phyloP scores from a whole-genome alignment of 37 sponge, comb jelly and placozoan species.

The Diacarnus erythraeanus region DNA sequence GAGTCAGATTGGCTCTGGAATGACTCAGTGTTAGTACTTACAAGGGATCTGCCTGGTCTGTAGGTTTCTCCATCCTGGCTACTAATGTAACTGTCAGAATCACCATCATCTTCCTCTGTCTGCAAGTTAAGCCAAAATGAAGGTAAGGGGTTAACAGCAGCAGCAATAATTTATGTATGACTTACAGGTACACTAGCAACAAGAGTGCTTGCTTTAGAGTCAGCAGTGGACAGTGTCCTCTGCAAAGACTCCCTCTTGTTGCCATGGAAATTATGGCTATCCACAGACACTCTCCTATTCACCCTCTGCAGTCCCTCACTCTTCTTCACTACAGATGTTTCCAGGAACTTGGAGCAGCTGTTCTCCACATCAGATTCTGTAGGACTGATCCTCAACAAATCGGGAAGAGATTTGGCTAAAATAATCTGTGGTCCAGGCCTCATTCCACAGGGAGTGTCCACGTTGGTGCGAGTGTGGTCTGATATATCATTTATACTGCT shows the following conservation, averaged over 20 bases:
- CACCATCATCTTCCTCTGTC: slow-evolving; percentile 52
- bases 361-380: not conserved
- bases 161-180: not conserved
- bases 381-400: slow-evolving; percentile 27
- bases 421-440: slow-evolving; percentile 52
- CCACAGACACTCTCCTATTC: not conserved
- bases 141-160: not conserved
- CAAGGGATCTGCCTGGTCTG: slow-evolving; percentile 2
- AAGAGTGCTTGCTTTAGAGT: slow-evolving; percentile 63
- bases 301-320: not conserved
- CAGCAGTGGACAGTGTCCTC: slow-evolving; percentile 42
- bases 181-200: slow-evolving; percentile 36
- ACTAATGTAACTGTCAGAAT: slow-evolving; percentile 5
- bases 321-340: not conserved
- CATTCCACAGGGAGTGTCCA: slow-evolving; percentile 18
- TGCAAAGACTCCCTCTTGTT: slow-evolving; percentile 38
- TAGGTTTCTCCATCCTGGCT: slow-evolving; percentile 25
- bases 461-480: slow-evolving; percentile 9
- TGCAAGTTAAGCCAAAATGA: slow-evolving; percentile 1
- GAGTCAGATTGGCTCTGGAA: not conserved
- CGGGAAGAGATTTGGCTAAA: slow-evolving; percentile 55
- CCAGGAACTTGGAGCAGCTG: not conserved
- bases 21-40: not conserved
- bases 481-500: slow-evolving; percentile 61
- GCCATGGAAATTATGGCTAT: not conserved